Evolutionary conservation across 2,113 vertebrate species (phyloP).

Genomic region (Sinocyclocheilus anshuiensis): DNA sequence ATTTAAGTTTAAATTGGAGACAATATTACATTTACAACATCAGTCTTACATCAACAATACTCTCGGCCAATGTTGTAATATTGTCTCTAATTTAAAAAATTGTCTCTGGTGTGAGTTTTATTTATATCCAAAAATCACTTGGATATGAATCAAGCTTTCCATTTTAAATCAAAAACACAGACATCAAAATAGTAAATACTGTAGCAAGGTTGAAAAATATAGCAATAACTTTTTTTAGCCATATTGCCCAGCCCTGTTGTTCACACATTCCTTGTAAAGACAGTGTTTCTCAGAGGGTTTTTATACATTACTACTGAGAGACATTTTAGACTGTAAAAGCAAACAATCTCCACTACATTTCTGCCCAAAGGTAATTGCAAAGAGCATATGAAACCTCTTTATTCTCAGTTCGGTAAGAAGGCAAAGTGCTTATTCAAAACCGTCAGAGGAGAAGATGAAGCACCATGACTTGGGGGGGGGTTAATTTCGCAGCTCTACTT

Average conservation of each 20-base stretch:
- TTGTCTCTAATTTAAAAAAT: not conserved
- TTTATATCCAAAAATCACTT: not conserved
- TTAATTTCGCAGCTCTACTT: slow-evolving; percentile 48
- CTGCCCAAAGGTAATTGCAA: not conserved
- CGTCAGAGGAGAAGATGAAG: not conserved
- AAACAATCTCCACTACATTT: not conserved
- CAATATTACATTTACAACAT: not conserved
- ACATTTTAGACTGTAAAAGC: not conserved
- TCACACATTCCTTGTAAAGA: no score
- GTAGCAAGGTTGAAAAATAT: not conserved
- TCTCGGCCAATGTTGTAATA: not conserved
- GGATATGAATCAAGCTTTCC: not conserved
- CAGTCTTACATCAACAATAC: not conserved
- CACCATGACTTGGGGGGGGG: not conserved
- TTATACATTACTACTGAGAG: not conserved
- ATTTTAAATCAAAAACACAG: not conserved
- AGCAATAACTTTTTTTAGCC: not conserved
- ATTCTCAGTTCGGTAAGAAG: not conserved
- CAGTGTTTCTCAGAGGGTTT: not conserved
- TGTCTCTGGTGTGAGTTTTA: not conserved
- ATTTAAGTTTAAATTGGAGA: not conserved
- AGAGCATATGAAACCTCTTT: not conserved
- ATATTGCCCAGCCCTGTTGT: not conserved
- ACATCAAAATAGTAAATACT: not conserved
- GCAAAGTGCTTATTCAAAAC: not conserved